phyloP scores from a whole-genome alignment of 2,113 vertebrate species.

The Riparia riparia region DNA sequence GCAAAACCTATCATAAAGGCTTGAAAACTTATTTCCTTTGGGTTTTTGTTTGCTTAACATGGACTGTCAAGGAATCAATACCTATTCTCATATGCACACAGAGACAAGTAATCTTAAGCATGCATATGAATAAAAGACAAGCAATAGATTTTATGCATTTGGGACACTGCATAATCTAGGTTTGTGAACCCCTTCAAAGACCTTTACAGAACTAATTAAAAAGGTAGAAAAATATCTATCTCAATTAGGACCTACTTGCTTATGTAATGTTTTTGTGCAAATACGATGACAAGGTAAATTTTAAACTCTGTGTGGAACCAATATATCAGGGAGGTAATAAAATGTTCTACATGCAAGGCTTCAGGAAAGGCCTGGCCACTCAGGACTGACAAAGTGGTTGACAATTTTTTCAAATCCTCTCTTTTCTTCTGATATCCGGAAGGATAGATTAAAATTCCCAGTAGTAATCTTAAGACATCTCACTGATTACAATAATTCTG shows the following conservation, averaged over 20 bases:
- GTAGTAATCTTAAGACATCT: neutral
- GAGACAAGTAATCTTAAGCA: constrained; percentile 33
- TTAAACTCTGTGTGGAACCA: neutral
- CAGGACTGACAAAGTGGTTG: neutral
- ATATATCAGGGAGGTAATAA: neutral
- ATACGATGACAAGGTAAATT: neutral
- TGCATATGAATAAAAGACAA: constrained; percentile 39
- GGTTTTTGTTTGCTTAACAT: constrained; percentile 38
- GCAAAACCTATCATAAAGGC: constrained; percentile 12
- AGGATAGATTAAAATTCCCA: neutral
- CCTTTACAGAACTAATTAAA: constrained; percentile 9
- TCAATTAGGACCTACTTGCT: neutral
- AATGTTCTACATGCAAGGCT: neutral
- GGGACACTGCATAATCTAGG: constrained; percentile 3
- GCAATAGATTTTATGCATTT: constrained; percentile 33
- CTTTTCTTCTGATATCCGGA: neutral
- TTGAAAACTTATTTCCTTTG: constrained; percentile 52
- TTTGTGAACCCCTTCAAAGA: constrained; percentile 12
- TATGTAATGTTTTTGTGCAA: neutral
- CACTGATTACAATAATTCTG: neutral
- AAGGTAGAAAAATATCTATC: neutral
- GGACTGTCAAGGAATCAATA: constrained; percentile 56
- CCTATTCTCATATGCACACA: constrained; percentile 20
- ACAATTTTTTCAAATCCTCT: neutral
- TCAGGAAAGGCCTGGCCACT: neutral